Evolutionary conservation across 2,888 invertebrate genomes (phyloP).

Genomic region (Asteroscopus sphinx): DNA sequence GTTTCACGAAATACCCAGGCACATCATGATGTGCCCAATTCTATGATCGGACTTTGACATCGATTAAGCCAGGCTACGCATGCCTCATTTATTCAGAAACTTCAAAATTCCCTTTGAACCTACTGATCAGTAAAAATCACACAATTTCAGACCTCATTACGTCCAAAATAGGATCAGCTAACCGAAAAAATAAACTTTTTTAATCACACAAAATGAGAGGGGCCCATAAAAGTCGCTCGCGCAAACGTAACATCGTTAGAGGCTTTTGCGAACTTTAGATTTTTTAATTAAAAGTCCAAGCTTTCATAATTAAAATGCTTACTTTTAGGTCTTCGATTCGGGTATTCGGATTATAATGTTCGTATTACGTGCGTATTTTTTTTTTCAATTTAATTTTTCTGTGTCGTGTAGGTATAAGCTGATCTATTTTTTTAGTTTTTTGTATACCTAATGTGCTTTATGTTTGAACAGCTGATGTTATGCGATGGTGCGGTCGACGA

Average conservation of each 20-base stretch:
- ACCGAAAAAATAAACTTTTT: slow-evolving; percentile 56
- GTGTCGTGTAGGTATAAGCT: too few relatives aligned
- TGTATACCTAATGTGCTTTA: too few relatives aligned
- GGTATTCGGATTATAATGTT: slow-evolving; percentile 22
- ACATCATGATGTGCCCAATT: too few relatives aligned
- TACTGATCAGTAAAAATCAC: slow-evolving; percentile 17
- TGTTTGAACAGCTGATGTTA: too few relatives aligned
- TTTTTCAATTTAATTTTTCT: not conserved
- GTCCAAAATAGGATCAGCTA: slow-evolving; percentile 29
- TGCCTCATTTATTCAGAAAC: too few relatives aligned
- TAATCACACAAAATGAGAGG: slow-evolving; percentile 57
- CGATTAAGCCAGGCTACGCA: too few relatives aligned
- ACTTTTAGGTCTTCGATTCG: slow-evolving; percentile 51
- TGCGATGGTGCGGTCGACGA: too few relatives aligned
- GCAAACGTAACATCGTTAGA: slow-evolving; percentile 60
- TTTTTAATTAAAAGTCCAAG: slow-evolving; percentile 59
- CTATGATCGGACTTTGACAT: too few relatives aligned
- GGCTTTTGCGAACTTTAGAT: slow-evolving; percentile 56
- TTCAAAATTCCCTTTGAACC: too few relatives aligned
- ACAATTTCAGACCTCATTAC: slow-evolving; percentile 40
- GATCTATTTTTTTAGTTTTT: too few relatives aligned
- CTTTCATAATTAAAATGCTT: slow-evolving; percentile 56
- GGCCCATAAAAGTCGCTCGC: slow-evolving; percentile 48
- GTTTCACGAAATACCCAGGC: too few relatives aligned
- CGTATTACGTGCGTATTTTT: not conserved